Evolutionary conservation across 2,797 vertebrate species (phyloP).

Genomic region (Pipistrellus pygmaeus): DNA sequence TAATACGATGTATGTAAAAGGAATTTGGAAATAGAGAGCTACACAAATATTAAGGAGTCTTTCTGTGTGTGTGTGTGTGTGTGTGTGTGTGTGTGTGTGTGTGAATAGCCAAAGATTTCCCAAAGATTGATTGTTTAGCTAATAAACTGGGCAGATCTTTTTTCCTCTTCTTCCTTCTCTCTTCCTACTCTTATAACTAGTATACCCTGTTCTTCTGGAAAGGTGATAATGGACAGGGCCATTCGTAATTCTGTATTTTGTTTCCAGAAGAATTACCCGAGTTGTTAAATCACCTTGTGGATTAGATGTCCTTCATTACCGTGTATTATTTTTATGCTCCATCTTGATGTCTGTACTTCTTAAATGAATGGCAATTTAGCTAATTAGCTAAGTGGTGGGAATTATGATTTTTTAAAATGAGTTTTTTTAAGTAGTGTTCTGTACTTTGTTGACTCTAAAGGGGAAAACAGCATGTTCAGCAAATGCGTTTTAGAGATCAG

Average conservation of each 20-base stretch:
- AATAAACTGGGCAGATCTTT: not conserved
- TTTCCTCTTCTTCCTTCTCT: not conserved
- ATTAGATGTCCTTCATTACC: not conserved
- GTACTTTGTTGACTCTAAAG: constrained; percentile 32
- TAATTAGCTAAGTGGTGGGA: constrained; percentile 52
- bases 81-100: not conserved
- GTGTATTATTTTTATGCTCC: constrained; percentile 33
- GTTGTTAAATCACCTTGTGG: not conserved
- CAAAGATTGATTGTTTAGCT: not conserved
- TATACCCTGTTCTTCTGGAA: not conserved
- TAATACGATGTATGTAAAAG: not conserved
- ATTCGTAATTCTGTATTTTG: not conserved
- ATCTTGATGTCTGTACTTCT: constrained; percentile 39
- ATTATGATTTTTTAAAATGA: constrained; percentile 35
- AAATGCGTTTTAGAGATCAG: constrained; percentile 20
- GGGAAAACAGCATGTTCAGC: constrained; percentile 10
- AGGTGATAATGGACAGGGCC: not conserved
- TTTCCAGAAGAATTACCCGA: not conserved
- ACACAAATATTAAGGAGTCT: constrained; percentile 22
- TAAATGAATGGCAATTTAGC: constrained; percentile 46
- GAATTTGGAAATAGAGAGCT: constrained; percentile 6
- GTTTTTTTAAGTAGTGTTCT: constrained; percentile 56
- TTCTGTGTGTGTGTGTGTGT: not conserved
- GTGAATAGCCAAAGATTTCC: not conserved
- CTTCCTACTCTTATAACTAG: not conserved